Percentiles rank a stretch among this genome's conserved stretches.
Evolutionary conservation across 1,140 invertebrate genomes (phyloP).

Genomic region (Solen grandis): DNA sequence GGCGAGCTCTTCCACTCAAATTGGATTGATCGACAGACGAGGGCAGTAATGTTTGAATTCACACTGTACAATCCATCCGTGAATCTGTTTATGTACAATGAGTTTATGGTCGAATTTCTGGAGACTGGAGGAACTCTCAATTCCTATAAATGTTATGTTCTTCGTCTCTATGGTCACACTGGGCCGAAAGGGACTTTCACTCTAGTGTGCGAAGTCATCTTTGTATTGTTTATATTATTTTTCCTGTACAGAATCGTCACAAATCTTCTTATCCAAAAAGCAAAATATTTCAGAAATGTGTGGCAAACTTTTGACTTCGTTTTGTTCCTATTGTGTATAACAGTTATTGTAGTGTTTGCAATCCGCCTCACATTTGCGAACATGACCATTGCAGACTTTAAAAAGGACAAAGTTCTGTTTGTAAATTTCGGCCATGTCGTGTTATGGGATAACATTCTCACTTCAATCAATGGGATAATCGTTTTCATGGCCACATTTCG

Average conservation of each 20-base stretch:
- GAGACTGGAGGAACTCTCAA: slow-evolving; percentile 78
- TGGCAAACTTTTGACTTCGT: slow-evolving; percentile 58
- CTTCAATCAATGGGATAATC: slow-evolving; percentile 32
- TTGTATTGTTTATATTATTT: slow-evolving; percentile 33
- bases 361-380: slow-evolving; percentile 7
- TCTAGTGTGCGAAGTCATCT: slow-evolving; percentile 41
- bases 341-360: slow-evolving; percentile 20
- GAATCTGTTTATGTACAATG: slow-evolving; percentile 65
- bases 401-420: slow-evolving; percentile 40
- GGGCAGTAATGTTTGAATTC: slow-evolving; percentile 83
- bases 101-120: slow-evolving; percentile 78
- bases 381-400: slow-evolving; percentile 40
- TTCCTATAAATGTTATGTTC: slow-evolving; percentile 51
- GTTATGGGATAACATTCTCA: slow-evolving; percentile 54
- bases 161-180: slow-evolving; percentile 34
- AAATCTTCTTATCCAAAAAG: slow-evolving; percentile 24
- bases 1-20: slow-evolving; percentile 70
- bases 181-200: slow-evolving; percentile 34
- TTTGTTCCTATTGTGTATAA: slow-evolving; percentile 10
- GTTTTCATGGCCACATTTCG: slow-evolving; percentile 57
- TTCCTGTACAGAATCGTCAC: slow-evolving; percentile 19
- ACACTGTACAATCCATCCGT: slow-evolving; percentile 82
- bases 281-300: slow-evolving; percentile 46
- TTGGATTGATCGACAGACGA: slow-evolving; percentile 82
- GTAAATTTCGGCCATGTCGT: slow-evolving; percentile 61